Percentiles rank a stretch among this genome's conserved stretches.
Evolutionary conservation across 2,888 invertebrate species (phyloP).

Genomic region (Ypsolopha sequella): DNA sequence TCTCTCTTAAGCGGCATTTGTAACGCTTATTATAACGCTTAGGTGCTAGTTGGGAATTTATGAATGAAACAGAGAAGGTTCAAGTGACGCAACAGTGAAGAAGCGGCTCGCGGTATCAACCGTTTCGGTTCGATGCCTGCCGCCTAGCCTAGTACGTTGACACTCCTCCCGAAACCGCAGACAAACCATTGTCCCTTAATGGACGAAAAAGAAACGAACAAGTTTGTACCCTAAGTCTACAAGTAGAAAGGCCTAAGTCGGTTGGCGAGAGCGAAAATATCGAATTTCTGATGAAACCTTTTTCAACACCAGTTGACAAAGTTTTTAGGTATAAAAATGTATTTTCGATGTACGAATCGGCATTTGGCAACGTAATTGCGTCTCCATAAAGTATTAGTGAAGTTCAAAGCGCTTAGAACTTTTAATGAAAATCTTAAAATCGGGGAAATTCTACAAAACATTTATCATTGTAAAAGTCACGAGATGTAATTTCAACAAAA

Average conservation of each 20-base stretch:
- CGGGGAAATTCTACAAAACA: too few species aligned
- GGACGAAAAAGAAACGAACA: slow-evolving; percentile 14
- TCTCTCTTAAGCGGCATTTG: too few species aligned
- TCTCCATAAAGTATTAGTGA: too few species aligned
- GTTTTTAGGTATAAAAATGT: background rate
- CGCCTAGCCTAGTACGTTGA: slow-evolving; percentile 36
- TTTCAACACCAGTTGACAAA: background rate
- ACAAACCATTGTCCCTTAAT: slow-evolving; percentile 33
- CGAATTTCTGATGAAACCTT: slow-evolving; percentile 2
- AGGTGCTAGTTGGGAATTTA: too few species aligned
- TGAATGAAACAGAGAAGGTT: slow-evolving; percentile 3
- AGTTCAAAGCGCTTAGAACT: too few species aligned
- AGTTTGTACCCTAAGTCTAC: background rate
- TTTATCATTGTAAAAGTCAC: too few species aligned
- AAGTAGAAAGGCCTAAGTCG: background rate
- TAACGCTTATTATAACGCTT: too few species aligned
- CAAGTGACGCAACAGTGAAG: background rate
- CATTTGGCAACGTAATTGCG: too few species aligned
- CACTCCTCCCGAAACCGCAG: slow-evolving; percentile 55
- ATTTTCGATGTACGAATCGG: background rate
- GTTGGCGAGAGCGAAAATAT: background rate
- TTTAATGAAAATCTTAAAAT: too few species aligned
- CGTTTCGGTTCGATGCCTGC: slow-evolving; percentile 40
- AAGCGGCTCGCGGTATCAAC: slow-evolving; percentile 12
- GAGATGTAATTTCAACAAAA: background rate